A percentile compares a stretch with the other conserved stretches of the same genome.
phyloP scores from a whole-genome alignment of 2,797 vertebrate genomes.

The Clarias platycephalus region DNA sequence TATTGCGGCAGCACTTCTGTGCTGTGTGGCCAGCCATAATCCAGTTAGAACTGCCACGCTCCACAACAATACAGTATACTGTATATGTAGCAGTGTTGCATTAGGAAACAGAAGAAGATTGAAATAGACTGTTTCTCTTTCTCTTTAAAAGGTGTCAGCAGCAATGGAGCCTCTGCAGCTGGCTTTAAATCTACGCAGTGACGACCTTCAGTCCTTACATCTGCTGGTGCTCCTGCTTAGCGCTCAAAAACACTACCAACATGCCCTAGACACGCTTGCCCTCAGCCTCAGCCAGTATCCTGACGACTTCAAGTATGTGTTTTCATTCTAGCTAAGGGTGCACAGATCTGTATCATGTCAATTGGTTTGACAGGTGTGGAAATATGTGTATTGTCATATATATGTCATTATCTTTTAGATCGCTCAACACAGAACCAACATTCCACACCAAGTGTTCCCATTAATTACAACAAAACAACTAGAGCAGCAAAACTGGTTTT shows the following conservation, averaged over 20 bases:
- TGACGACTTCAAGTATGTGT: constrained; percentile 87
- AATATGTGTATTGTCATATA: not conserved
- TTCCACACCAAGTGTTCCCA: not conserved
- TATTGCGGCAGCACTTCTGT: not conserved
- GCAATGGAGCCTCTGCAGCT: constrained; percentile 87
- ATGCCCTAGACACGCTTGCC: constrained; percentile 84
- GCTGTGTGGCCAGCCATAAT: not conserved
- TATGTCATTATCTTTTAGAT: not conserved
- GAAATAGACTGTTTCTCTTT: not conserved
- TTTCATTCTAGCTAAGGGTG: not conserved
- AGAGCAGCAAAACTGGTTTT: constrained; percentile 22
- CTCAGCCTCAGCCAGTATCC: constrained; percentile 90
- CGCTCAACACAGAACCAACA: not conserved
- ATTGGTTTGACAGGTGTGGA: not conserved
- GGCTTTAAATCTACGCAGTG: constrained; percentile 79
- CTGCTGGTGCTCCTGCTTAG: constrained; percentile 91
- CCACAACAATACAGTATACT: not conserved
- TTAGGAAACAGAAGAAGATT: not conserved
- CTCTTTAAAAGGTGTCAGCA: constrained; percentile 79
- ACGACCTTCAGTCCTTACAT: constrained; percentile 88
- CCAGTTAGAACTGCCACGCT: not conserved
- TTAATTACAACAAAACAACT: constrained; percentile 28
- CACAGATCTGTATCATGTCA: not conserved
- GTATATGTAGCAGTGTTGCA: not conserved
- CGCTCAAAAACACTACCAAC: constrained; percentile 92